Evolutionary conservation across 2,797 vertebrate genomes (phyloP).

Genomic region (Acridotheres tristis): DNA sequence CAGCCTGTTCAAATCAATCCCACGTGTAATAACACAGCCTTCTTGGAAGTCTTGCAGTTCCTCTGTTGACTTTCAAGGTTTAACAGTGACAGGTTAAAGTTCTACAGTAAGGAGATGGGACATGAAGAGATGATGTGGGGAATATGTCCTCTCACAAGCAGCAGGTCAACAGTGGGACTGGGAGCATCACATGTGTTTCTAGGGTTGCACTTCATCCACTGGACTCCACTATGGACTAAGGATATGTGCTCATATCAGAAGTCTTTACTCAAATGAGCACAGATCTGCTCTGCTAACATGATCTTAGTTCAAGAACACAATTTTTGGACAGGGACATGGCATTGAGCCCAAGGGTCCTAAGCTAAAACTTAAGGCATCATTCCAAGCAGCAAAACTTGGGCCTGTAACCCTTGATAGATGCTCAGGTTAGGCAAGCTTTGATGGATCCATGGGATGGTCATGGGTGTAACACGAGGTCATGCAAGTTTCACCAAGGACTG

Average conservation of each 20-base stretch:
- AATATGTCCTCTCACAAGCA: not conserved
- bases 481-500: not conserved
- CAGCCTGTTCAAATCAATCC: not conserved
- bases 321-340: not conserved
- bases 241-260: not conserved
- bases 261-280: not conserved
- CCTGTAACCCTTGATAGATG: rapidly evolving
- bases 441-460: rapidly evolving
- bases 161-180: not conserved
- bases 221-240: not conserved
- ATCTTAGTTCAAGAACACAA: not conserved
- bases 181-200: not conserved
- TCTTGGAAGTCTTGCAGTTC: not conserved
- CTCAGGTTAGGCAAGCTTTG: not conserved
- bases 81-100: not conserved
- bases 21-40: not conserved
- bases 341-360: not conserved
- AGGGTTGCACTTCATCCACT: not conserved
- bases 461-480: not conserved
- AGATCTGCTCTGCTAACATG: not conserved
- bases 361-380: no score
- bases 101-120: not conserved
- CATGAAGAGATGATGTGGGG: not conserved
- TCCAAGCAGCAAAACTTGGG: not conserved
- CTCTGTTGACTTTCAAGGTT: not conserved